Conservation (phyloP, 2,888 invertebrate species). For the Aphodius granarius region DNA sequence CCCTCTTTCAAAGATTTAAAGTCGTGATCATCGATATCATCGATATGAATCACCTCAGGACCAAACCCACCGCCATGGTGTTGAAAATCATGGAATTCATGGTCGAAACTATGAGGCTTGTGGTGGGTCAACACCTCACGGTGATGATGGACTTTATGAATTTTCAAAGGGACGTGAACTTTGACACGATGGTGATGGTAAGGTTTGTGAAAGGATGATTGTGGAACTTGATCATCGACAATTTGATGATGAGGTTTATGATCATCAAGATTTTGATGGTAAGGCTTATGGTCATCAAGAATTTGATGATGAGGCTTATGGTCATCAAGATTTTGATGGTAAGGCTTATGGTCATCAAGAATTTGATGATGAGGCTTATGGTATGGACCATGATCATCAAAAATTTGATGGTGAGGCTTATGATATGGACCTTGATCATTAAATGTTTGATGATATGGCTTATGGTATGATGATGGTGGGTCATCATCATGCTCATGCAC, state of each 20-base stretch:
- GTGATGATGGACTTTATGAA: constrained; percentile 28
- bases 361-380: too few relatives aligned
- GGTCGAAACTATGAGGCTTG: neutral
- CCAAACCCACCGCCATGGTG: neutral
- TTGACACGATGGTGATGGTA: constrained; percentile 23
- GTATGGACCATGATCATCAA: too few relatives aligned
- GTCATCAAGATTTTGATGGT: too few relatives aligned
- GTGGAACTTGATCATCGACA: constrained; percentile 10
- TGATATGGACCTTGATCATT: constrained; percentile 2
- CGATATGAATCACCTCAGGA: neutral
- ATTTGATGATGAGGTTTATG: too few relatives aligned
- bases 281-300: too few relatives aligned
- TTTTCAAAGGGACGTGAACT: constrained; percentile 30
- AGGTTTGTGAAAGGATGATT: neutral
- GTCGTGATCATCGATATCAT: neutral
- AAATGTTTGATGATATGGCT: constrained; percentile 11
- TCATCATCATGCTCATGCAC: neutral
- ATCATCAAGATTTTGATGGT: too few relatives aligned
- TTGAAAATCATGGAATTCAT: neutral
- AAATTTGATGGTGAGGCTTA: constrained; percentile 11
- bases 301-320: too few relatives aligned
- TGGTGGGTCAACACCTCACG: neutral
- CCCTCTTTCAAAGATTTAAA: constrained; percentile 5
- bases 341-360: too few relatives aligned
- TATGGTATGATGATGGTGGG: neutral